Conservation (phyloP, 1,140 invertebrate species). For the Charaxes varanes region DNA sequence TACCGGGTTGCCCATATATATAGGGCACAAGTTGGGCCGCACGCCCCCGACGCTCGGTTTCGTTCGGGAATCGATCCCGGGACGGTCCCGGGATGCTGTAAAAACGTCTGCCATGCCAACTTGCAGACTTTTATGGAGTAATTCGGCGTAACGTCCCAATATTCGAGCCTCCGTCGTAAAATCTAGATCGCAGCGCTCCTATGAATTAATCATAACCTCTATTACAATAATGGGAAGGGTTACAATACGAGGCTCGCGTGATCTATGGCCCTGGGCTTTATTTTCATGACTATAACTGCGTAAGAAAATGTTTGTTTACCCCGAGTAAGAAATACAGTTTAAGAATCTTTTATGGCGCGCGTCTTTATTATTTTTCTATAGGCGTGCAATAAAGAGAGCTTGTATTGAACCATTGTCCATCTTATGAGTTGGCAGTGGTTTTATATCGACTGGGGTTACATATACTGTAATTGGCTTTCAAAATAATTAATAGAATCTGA, state of each 20-base stretch:
- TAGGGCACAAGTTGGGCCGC: constrained; percentile 62
- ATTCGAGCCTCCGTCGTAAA: constrained; percentile 7
- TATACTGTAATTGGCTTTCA: no score
- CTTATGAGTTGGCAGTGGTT: no score
- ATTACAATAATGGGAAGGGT: constrained; percentile 10
- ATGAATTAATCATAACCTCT: constrained; percentile 12
- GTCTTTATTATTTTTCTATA: no score
- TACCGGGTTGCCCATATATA: constrained; percentile 64
- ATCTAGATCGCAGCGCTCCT: constrained; percentile 6
- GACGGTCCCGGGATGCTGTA: constrained; percentile 38
- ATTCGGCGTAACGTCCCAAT: constrained; percentile 2
- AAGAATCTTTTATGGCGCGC: no score
- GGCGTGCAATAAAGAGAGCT: no score
- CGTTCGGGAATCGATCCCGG: constrained; percentile 44
- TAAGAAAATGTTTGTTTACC: neutral
- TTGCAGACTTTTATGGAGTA: constrained; percentile 16
- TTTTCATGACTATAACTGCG: neutral
- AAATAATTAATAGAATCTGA: no score
- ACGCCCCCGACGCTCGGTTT: constrained; percentile 46
- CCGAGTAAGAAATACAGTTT: no score
- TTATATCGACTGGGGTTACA: no score
- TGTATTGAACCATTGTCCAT: no score
- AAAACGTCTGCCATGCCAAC: constrained; percentile 23
- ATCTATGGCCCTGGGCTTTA: neutral
- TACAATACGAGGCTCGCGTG: neutral